Evolutionary conservation across 1,140 invertebrate species (phyloP).

Genomic region (Lineus longissimus): DNA sequence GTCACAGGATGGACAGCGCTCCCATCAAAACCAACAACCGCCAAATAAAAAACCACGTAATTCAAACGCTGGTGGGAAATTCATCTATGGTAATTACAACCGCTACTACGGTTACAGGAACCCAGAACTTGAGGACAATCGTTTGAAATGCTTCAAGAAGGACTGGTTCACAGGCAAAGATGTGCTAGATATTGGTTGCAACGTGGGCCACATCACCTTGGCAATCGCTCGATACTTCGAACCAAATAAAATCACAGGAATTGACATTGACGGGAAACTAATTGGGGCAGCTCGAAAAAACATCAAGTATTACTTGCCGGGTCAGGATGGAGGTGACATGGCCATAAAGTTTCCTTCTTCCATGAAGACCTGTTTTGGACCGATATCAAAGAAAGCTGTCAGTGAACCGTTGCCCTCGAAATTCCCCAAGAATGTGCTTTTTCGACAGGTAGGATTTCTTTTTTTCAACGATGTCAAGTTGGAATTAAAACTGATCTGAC

Average conservation of each 20-base stretch:
- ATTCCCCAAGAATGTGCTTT: slow-evolving; percentile 85
- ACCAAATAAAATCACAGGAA: slow-evolving; percentile 81
- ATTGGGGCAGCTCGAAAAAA: slow-evolving; percentile 79
- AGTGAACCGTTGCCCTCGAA: slow-evolving; percentile 39
- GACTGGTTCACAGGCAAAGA: slow-evolving; percentile 86
- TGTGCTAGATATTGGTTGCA: slow-evolving; percentile 95
- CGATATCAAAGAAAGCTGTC: slow-evolving; percentile 66
- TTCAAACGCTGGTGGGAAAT: slow-evolving; percentile 47
- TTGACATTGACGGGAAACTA: slow-evolving; percentile 90
- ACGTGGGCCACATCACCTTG: slow-evolving; percentile 88
- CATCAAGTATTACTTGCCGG: slow-evolving; percentile 71
- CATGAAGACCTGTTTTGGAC: slow-evolving; percentile 78
- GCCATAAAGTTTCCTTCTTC: slow-evolving; percentile 71
- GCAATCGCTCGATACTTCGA: slow-evolving; percentile 76
- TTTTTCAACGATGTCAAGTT: too few relatives aligned
- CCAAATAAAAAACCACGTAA: not conserved
- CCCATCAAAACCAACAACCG: not conserved
- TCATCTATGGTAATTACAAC: slow-evolving; percentile 94
- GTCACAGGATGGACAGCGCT: too few relatives aligned
- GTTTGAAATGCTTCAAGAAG: slow-evolving; percentile 75
- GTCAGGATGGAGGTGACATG: slow-evolving; percentile 26
- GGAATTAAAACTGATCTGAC: too few relatives aligned
- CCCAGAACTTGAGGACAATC: slow-evolving; percentile 71
- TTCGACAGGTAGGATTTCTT: slow-evolving; percentile 71
- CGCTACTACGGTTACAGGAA: slow-evolving; percentile 95